phyloP scores from a whole-genome alignment of 2,888 invertebrate species.

The Anthophora plumipes region DNA sequence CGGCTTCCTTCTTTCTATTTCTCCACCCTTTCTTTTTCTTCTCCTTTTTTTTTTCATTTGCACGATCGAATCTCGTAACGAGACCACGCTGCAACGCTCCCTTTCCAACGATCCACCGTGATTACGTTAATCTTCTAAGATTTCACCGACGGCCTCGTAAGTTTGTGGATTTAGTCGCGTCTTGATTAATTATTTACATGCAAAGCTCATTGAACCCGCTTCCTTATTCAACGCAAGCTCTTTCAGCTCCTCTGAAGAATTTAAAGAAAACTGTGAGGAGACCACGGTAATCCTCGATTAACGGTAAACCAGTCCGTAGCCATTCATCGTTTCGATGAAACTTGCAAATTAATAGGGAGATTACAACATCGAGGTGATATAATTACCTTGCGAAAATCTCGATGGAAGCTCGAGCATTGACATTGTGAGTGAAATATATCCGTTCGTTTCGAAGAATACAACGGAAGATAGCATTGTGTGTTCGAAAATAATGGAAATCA shows the following conservation, averaged over 20 bases:
- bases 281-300: not conserved
- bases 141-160: not conserved
- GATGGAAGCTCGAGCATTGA: not conserved
- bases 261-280: not conserved
- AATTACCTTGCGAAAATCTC: not conserved
- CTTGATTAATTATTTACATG: slow-evolving; percentile 45
- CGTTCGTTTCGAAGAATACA: not conserved
- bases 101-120: not conserved
- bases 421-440: not conserved
- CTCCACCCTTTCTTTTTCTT: too few species aligned
- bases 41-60: not conserved
- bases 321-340: not conserved
- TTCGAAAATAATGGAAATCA: not conserved
- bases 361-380: not conserved
- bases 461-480: not conserved
- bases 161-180: not conserved
- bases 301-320: not conserved
- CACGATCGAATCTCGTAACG: not conserved
- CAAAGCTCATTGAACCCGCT: not conserved
- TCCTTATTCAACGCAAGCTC: not conserved
- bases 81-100: not conserved
- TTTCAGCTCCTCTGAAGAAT: not conserved
- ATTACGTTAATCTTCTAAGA: slow-evolving; percentile 3
- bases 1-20: not conserved
- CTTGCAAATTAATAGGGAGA: not conserved